Evolutionary conservation across 2,888 invertebrate genomes (phyloP), one percentile per base, ranked within the genome.

Genomic region (Cataglyphis cursor): DNA sequence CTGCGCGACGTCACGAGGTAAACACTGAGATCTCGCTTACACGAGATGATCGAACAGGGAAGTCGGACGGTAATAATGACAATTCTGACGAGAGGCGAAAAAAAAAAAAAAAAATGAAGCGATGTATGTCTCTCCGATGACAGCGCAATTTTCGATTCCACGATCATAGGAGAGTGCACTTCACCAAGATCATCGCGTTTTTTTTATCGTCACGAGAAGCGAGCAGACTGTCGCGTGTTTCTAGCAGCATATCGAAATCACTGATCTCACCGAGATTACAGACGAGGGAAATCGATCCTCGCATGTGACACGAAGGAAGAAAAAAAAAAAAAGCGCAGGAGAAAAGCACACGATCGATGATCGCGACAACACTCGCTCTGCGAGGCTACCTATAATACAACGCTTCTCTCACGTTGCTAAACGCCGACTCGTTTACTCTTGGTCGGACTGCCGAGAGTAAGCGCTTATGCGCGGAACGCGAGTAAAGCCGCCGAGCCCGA

Each of bases 391-490:
- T 24, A 65, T n/a, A 2, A 65, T 65, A n/a, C 70, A 18, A 70
- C 64, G 68, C 78, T 78, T 87, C 85, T 84, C 89, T 84, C 87
- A 75, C 87, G 83, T 87, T 83, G 84, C 84, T 88, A 90, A 87
- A 88, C 73, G 81, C 86, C 88, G 84, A 87, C 86, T 90, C 88
- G 90, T 88, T 87, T 90, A 86, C 82, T 84, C 88, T 24, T 35
- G 5, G 66, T 61, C 85, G 85, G 83, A 83, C 86, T 85, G 83
- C 86, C 88, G 87, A 44, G 78, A 78, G 78, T 87, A 87, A 90
- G 88, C 89, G 88, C 87, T 90, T 89, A 86, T 86, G 80, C 81
- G 85, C 84, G 88, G 82, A 85, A 91, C 87, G 82, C 83, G 84
- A 82, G 85, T 84, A 68, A 74, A 83, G 72, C 35, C 35, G 64